A percentile compares a stretch with the other conserved stretches of the same genome.
Evolutionary conservation across 2,888 invertebrate species (phyloP).

Genomic region (Morpho achilles): DNA sequence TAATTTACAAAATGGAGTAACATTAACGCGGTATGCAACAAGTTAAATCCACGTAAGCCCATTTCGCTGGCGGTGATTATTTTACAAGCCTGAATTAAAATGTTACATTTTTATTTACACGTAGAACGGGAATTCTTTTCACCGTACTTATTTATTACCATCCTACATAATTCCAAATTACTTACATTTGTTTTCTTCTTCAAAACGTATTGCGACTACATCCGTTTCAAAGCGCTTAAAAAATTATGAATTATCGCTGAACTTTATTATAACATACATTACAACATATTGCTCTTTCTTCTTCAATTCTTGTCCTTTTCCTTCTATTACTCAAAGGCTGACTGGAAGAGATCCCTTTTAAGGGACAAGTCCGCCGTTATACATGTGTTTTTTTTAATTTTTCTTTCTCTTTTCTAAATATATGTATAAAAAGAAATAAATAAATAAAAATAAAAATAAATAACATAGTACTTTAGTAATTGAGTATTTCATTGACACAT

Average conservation of each 20-base stretch:
- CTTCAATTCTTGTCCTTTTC: too few relatives aligned
- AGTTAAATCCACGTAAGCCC: slow-evolving; percentile 41
- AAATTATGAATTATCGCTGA: slow-evolving; percentile 2
- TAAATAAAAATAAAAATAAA: too few relatives aligned
- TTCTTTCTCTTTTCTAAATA: too few relatives aligned
- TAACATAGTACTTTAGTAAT: too few relatives aligned
- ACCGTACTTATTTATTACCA: not conserved
- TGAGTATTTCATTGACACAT: too few relatives aligned
- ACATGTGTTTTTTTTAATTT: too few relatives aligned
- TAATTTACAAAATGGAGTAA: slow-evolving; percentile 31
- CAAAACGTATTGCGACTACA: not conserved
- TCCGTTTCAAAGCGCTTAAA: not conserved
- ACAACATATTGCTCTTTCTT: too few relatives aligned
- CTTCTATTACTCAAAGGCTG: too few relatives aligned
- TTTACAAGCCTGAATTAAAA: slow-evolving; percentile 23
- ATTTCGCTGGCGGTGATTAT: slow-evolving; percentile 23
- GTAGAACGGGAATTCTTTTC: slow-evolving; percentile 6
- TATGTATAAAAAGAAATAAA: too few relatives aligned
- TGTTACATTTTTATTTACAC: slow-evolving; percentile 10
- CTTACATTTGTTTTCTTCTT: not conserved
- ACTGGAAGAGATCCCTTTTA: too few relatives aligned
- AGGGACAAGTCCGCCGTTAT: too few relatives aligned
- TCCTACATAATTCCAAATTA: slow-evolving; percentile 1
- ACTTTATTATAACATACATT: too few relatives aligned
- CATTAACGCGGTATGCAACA: slow-evolving; percentile 49